A percentile compares a stretch with the other conserved stretches of the same genome.
These are phyloP conservation scores for Tipula unca DNA, from an alignment of 2,888 invertebrate species.

Conservation along the genomic window DNA sequence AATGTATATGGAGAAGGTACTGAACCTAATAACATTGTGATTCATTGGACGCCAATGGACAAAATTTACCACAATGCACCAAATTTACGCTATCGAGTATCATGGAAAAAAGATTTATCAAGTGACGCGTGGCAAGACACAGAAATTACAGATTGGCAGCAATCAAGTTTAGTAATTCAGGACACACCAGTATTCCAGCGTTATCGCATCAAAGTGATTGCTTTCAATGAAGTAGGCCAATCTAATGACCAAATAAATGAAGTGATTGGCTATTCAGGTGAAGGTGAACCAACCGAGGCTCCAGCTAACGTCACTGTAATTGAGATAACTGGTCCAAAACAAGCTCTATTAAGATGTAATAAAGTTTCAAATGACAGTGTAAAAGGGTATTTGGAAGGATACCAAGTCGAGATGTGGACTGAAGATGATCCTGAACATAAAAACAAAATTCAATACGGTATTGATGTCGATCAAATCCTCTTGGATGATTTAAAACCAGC, in stretches of 20 bases:
- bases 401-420: constrained; percentile 94
- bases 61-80: constrained; percentile 95
- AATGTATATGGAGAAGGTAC: constrained; percentile 86
- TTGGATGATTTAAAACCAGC: constrained; percentile 62
- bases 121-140: constrained; percentile 57
- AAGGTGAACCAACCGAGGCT: constrained; percentile 74
- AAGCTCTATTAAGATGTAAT: constrained; percentile 82
- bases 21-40: constrained; percentile 81
- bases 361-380: constrained; percentile 73
- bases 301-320: constrained; percentile 75
- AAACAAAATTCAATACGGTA: constrained; percentile 64
- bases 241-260: constrained; percentile 71
- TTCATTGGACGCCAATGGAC: constrained; percentile 94
- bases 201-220: constrained; percentile 83
- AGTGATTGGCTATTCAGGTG: constrained; percentile 86
- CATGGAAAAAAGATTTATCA: constrained; percentile 71
- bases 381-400: constrained; percentile 88
- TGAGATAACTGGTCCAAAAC: constrained; percentile 68
- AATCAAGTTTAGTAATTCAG: constrained; percentile 55
- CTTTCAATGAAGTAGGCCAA: constrained; percentile 82
- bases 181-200: constrained; percentile 85
- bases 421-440: constrained; percentile 64
- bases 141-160: constrained; percentile 71
- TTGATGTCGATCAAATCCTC: constrained; percentile 57
- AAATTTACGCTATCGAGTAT: constrained; percentile 84